Percentiles rank a stretch among this genome's conserved stretches.
These are phyloP conservation scores for Athetis lepigone DNA, from an alignment of 2,888 invertebrate species.

Conservation along the genomic window DNA sequence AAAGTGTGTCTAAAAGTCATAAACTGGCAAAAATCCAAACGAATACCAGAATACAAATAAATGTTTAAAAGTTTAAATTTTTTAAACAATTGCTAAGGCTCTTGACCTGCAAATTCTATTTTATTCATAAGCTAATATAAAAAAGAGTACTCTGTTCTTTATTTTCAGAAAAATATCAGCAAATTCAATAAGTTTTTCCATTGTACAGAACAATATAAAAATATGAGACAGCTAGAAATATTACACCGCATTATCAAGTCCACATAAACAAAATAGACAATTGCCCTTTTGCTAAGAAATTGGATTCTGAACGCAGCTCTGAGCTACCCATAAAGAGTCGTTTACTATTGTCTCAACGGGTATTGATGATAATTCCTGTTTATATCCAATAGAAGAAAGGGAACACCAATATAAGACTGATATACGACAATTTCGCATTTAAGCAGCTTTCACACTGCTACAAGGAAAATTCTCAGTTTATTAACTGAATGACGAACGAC, in stretches of 20 bases:
- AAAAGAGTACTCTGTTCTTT: not conserved
- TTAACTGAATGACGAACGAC: slow-evolving; percentile 45
- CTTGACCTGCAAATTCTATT: not conserved
- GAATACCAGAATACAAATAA: too few relatives aligned
- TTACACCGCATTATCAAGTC: slow-evolving; percentile 34
- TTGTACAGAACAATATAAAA: slow-evolving; percentile 19
- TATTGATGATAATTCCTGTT: slow-evolving; percentile 83
- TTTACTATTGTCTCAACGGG: slow-evolving; percentile 77
- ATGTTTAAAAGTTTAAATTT: too few relatives aligned
- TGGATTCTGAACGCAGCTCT: slow-evolving; percentile 73
- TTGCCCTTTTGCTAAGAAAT: slow-evolving; percentile 73
- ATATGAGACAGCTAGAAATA: slow-evolving; percentile 29
- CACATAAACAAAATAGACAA: slow-evolving; percentile 45
- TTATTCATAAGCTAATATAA: not conserved
- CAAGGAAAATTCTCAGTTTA: slow-evolving; percentile 60
- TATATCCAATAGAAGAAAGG: slow-evolving; percentile 75
- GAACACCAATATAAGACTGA: slow-evolving; percentile 70
- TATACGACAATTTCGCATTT: slow-evolving; percentile 68
- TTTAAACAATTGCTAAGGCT: not conserved
- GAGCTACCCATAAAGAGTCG: slow-evolving; percentile 76
- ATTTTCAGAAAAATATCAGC: not conserved
- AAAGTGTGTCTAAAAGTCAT: too few relatives aligned
- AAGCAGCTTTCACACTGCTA: slow-evolving; percentile 65
- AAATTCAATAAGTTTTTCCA: slow-evolving; percentile 13
- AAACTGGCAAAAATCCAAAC: too few relatives aligned